These are phyloP conservation scores for Labia minor DNA, from an alignment of 2,888 invertebrate species.

Conservation along the genomic window DNA sequence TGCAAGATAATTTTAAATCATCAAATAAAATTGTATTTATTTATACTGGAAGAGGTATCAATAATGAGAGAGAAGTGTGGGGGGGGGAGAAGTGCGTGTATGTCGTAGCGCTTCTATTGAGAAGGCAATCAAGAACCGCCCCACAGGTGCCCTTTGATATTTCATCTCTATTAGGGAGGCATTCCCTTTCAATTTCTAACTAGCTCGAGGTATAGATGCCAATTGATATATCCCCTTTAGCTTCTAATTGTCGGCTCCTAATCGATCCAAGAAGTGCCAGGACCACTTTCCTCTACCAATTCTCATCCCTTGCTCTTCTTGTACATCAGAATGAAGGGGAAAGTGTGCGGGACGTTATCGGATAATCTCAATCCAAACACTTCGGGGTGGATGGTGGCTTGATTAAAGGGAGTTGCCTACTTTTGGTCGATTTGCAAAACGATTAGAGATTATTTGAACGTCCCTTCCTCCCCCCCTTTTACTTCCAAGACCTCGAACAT, in stretches of 20 bases:
- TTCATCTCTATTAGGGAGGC: not conserved
- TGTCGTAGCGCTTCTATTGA: too few species aligned
- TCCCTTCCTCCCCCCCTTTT: too few species aligned
- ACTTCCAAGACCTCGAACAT: too few species aligned
- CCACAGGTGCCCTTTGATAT: not conserved
- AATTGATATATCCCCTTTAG: not conserved
- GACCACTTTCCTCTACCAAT: not conserved
- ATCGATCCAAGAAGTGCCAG: not conserved
- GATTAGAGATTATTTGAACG: not conserved
- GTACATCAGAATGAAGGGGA: not conserved
- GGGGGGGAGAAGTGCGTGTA: too few species aligned
- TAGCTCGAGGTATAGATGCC: too few species aligned
- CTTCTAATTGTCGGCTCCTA: not conserved
- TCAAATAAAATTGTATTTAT: too few species aligned
- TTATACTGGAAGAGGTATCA: too few species aligned
- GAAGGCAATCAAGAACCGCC: not conserved
- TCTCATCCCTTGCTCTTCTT: not conserved
- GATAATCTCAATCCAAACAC: not conserved
- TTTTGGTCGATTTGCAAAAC: not conserved
- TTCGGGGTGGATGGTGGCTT: not conserved
- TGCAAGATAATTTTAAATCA: too few species aligned
- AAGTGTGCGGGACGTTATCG: not conserved
- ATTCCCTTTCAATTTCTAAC: too few species aligned
- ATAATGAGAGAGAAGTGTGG: too few species aligned
- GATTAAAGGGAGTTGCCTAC: not conserved